A percentile compares a stretch with the other conserved stretches of the same genome.
These are phyloP conservation scores for Molorchus minor DNA, from an alignment of 2,888 invertebrate species.

Conservation along the genomic window DNA sequence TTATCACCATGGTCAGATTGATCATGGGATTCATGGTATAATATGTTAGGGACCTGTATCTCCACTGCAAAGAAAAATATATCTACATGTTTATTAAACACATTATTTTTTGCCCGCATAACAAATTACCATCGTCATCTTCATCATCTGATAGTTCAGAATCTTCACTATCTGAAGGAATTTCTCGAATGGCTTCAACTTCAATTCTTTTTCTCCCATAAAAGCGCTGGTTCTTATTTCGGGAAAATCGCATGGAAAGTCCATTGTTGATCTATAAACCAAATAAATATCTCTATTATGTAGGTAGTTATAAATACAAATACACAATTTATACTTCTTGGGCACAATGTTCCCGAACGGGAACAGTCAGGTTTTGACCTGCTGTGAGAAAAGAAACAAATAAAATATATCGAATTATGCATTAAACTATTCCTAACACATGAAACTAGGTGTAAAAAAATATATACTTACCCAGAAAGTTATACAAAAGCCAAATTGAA, in stretches of 20 bases:
- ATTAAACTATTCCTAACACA: background rate
- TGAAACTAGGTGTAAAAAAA: background rate
- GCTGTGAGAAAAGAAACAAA: too few species aligned
- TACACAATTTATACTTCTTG: background rate
- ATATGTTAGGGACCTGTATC: slow-evolving; percentile 3
- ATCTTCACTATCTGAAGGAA: slow-evolving; percentile 23
- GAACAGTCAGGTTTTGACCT: too few species aligned
- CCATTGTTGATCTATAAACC: slow-evolving; percentile 19
- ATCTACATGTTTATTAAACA: slow-evolving; percentile 4
- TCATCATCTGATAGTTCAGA: slow-evolving; percentile 20
- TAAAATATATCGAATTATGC: slow-evolving; percentile 1
- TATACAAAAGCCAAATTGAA: too few species aligned
- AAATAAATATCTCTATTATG: too few species aligned
- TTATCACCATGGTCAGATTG: slow-evolving; percentile 1
- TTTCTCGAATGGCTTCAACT: slow-evolving; percentile 7
- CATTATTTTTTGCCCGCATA: background rate
- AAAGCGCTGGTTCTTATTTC: slow-evolving; percentile 17
- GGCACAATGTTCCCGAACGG: slow-evolving; percentile 5
- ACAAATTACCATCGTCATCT: background rate
- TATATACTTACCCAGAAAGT: background rate
- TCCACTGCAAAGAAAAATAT: slow-evolving; percentile 26
- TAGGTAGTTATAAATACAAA: slow-evolving; percentile 2
- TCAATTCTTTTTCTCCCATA: slow-evolving; percentile 11
- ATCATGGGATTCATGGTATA: slow-evolving; percentile 2
- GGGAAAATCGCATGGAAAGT: slow-evolving; percentile 13